phyloP scores from a whole-genome alignment of 92 coral and sea anemone species.

The Parazoanthus darwini region DNA sequence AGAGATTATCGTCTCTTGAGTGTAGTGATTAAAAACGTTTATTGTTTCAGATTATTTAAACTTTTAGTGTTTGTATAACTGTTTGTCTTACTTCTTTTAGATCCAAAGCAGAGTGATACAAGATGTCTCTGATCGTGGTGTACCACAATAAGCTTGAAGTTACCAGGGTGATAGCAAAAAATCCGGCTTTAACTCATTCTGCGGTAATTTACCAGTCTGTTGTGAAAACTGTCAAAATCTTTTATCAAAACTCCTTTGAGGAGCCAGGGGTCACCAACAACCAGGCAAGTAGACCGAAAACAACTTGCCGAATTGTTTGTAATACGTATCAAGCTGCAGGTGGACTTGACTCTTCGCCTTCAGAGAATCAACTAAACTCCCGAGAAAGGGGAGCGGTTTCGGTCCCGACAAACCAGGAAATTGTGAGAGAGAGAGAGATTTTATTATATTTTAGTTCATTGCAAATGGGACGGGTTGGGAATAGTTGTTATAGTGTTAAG shows the following conservation, averaged over 20 bases:
- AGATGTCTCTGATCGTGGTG: background rate
- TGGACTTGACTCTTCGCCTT: slow-evolving; percentile 44
- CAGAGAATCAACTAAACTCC: slow-evolving; percentile 30
- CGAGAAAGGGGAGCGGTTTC: slow-evolving; percentile 64
- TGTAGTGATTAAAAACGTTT: too few relatives aligned
- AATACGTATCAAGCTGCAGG: slow-evolving; percentile 48
- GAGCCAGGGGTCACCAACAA: slow-evolving; percentile 59
- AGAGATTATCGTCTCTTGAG: too few relatives aligned
- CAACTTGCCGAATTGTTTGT: slow-evolving; percentile 61
- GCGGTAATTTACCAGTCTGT: slow-evolving; percentile 45
- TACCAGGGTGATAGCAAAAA: background rate
- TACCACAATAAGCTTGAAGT: too few relatives aligned
- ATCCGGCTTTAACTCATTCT: too few relatives aligned
- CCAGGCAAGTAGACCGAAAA: slow-evolving; percentile 41
- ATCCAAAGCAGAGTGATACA: too few relatives aligned
- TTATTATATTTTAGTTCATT: too few relatives aligned
- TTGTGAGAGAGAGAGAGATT: background rate
- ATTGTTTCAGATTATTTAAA: too few relatives aligned
- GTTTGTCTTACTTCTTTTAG: too few relatives aligned
- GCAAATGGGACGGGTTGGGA: too few relatives aligned
- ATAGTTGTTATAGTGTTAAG: too few relatives aligned
- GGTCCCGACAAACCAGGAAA: slow-evolving; percentile 64
- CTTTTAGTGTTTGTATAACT: too few relatives aligned
- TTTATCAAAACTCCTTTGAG: slow-evolving; percentile 60
- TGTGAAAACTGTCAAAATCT: slow-evolving; percentile 56